These are phyloP conservation scores for Drosophila nigrodunni DNA, from an alignment of 1,140 invertebrate species.

Conservation along the genomic window DNA sequence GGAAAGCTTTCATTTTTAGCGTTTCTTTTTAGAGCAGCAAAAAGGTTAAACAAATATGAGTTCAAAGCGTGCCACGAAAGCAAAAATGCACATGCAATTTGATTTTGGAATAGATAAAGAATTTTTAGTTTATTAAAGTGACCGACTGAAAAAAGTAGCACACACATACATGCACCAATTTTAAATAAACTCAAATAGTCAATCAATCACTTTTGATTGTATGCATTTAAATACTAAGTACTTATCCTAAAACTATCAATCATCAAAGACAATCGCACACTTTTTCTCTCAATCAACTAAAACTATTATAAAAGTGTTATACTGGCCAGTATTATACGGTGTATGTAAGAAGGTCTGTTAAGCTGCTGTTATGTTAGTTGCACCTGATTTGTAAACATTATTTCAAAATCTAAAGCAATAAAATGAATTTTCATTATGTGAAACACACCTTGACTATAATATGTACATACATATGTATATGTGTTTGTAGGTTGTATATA, in stretches of 20 bases:
- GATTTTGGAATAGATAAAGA: conserved; percentile 22
- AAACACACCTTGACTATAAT: conserved; percentile 21
- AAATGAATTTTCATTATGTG: conserved; percentile 9
- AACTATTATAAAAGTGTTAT: not conserved
- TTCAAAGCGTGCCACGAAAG: conserved; percentile 19
- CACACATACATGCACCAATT: too few relatives aligned
- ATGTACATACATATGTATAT: not conserved
- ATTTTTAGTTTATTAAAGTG: conserved; percentile 8
- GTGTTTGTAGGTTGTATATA: conserved; percentile 12
- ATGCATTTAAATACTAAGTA: not conserved
- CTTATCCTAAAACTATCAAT: not conserved
- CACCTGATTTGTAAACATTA: not conserved
- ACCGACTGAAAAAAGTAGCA: not conserved
- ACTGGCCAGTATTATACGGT: not conserved
- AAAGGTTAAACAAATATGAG: conserved; percentile 5
- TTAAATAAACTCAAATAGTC: conserved; percentile 3
- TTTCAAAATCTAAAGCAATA: not conserved
- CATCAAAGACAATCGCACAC: not conserved
- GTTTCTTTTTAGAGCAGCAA: not conserved
- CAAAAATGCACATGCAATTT: conserved; percentile 18
- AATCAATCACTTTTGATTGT: not conserved
- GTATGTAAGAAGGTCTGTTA: not conserved
- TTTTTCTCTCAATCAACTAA: not conserved
- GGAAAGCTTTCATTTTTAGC: conserved; percentile 9
- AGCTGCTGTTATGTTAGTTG: not conserved